These are phyloP conservation scores for Bimastos eiseni DNA, from an alignment of 2,888 invertebrate genomes.

Conservation along the genomic window DNA sequence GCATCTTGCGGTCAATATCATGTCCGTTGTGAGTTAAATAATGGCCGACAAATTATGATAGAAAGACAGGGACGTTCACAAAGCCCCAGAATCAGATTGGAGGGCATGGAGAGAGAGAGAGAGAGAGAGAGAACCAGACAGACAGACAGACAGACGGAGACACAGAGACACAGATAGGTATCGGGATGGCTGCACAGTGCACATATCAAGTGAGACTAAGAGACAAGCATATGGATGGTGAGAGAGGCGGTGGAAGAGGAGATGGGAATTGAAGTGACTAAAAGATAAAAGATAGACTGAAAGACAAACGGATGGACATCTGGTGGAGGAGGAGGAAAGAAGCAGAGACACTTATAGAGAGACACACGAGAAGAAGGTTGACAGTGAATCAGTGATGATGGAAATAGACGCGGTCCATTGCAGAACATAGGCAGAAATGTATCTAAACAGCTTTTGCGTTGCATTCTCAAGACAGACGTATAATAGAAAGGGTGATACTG, in stretches of 20 bases:
- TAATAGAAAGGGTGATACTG: too few relatives aligned
- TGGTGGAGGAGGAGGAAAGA: too few relatives aligned
- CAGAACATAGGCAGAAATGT: not conserved
- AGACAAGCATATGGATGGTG: too few relatives aligned
- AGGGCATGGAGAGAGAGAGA: not conserved
- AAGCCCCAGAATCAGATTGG: not conserved
- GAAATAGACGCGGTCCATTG: not conserved
- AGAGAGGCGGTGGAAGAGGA: too few relatives aligned
- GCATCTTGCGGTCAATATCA: not conserved
- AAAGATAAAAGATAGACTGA: too few relatives aligned
- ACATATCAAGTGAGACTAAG: too few relatives aligned
- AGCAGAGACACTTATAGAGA: too few relatives aligned
- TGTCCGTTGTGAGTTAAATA: slow-evolving; percentile 6
- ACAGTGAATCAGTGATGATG: not conserved
- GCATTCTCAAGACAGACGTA: not conserved
- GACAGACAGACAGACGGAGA: not conserved
- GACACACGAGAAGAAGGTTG: too few relatives aligned
- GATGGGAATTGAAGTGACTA: too few relatives aligned
- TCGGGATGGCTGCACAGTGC: too few relatives aligned
- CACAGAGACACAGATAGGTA: not conserved
- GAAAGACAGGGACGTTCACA: not conserved
- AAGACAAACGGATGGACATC: too few relatives aligned
- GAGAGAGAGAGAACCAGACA: not conserved
- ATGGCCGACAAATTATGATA: not conserved
- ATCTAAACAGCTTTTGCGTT: not conserved